Conservation (phyloP, 2,797 vertebrate species). For the Caiman crocodilus region DNA sequence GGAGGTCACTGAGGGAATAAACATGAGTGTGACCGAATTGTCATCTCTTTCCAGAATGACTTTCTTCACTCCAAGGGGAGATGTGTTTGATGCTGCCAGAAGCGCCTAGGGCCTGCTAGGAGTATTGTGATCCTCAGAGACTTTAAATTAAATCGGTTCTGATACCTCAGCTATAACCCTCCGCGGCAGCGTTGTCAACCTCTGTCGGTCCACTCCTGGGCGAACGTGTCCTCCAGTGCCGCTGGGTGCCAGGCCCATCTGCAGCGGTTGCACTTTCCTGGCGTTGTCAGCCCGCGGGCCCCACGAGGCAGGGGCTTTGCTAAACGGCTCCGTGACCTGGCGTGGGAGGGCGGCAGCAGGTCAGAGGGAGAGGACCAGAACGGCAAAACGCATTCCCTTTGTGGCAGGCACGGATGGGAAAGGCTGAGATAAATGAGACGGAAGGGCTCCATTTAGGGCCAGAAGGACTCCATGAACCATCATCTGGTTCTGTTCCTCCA, state of each 20-base stretch:
- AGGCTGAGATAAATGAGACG: background rate
- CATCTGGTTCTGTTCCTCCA: background rate
- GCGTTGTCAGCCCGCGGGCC: background rate
- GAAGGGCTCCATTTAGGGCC: conserved; percentile 2
- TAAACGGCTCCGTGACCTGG: background rate
- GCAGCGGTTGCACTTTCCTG: conserved; percentile 21
- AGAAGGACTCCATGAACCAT: conserved; percentile 50
- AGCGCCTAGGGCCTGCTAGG: conserved; percentile 17
- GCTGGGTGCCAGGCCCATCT: background rate
- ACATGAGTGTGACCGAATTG: background rate
- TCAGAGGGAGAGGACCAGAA: background rate
- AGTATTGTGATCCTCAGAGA: conserved; percentile 2
- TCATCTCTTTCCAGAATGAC: background rate
- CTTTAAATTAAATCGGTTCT: conserved; percentile 40
- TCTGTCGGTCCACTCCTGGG: background rate
- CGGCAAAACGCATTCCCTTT: conserved; percentile 11
- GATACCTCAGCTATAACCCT: conserved; percentile 44
- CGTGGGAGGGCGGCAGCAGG: conserved; percentile 16
- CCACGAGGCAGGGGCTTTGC: conserved; percentile 19
- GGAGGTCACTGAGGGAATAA: background rate
- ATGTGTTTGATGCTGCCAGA: background rate
- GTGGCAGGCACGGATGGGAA: conserved; percentile 23
- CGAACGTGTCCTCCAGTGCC: conserved; percentile 11
- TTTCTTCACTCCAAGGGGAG: conserved; percentile 19
- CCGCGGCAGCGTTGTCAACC: conserved; percentile 21